Conservation (phyloP, 2,888 invertebrate genomes). For the Tinea trinotella region DNA sequence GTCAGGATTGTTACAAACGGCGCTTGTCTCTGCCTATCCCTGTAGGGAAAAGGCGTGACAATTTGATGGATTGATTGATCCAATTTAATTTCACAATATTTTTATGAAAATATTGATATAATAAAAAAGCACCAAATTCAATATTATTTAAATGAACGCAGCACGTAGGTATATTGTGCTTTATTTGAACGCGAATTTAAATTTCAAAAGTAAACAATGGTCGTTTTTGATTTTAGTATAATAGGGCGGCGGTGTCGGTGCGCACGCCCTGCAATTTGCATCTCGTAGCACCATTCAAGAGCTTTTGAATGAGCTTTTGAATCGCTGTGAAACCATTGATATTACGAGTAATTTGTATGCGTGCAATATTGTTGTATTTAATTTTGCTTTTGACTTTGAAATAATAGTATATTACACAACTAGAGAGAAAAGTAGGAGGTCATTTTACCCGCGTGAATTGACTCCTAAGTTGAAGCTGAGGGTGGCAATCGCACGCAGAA, state of each 20-base stretch:
- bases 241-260: constrained; percentile 26
- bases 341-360: constrained; percentile 1
- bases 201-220: constrained; percentile 19
- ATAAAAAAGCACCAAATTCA: background rate
- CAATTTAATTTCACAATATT: too few species aligned
- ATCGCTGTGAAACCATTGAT: constrained; percentile 23
- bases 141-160: background rate
- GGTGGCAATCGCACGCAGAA: too few species aligned
- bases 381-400: background rate
- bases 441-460: too few species aligned
- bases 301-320: constrained; percentile 38
- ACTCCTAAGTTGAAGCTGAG: too few species aligned
- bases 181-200: background rate
- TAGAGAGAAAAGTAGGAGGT: too few species aligned
- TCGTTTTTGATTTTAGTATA: constrained; percentile 24
- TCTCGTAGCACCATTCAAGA: constrained; percentile 39
- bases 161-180: background rate
- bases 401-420: too few species aligned
- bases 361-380: background rate
- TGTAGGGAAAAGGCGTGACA: too few species aligned
- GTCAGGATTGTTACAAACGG: too few species aligned
- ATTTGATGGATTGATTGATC: too few species aligned
- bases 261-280: constrained; percentile 39
- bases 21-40: too few species aligned
- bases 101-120: background rate